phyloP scores from a whole-genome alignment of 53 echinoderm and acorn worm genomes.

The Hippasteria phrygiana region DNA sequence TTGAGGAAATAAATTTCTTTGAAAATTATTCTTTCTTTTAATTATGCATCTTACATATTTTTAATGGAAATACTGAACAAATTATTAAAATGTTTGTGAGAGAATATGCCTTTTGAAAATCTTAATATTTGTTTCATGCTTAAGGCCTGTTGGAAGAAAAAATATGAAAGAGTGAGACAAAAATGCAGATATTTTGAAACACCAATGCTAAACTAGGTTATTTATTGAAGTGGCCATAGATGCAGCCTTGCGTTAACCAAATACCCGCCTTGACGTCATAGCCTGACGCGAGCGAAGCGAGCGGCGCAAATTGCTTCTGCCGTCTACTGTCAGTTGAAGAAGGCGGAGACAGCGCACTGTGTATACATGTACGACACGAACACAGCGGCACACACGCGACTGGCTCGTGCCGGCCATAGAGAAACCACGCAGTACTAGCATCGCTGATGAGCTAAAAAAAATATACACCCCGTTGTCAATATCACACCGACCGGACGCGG shows the following conservation, averaged over 20 bases:
- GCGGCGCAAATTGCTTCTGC: constrained; percentile 2
- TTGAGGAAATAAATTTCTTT: too few relatives aligned
- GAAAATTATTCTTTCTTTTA: too few relatives aligned
- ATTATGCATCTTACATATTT: too few relatives aligned
- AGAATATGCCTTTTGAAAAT: too few relatives aligned
- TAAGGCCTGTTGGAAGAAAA: too few relatives aligned
- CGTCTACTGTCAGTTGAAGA: constrained; percentile 22
- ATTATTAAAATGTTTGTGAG: too few relatives aligned
- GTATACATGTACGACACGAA: not conserved
- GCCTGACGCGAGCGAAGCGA: constrained; percentile 41
- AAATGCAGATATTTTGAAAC: too few relatives aligned
- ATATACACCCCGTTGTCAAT: not conserved
- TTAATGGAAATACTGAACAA: too few relatives aligned
- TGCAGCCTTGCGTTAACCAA: constrained; percentile 31
- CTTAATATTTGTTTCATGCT: too few relatives aligned
- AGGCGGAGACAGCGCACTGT: not conserved
- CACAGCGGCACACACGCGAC: not conserved
- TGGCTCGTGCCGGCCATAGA: not conserved
- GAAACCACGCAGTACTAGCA: too few relatives aligned
- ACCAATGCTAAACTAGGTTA: not conserved
- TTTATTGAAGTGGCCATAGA: not conserved
- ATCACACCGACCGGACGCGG: not conserved
- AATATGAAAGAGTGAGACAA: too few relatives aligned
- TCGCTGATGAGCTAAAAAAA: too few relatives aligned
- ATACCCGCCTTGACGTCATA: constrained; percentile 49